phyloP scores from a whole-genome alignment of 2,113 vertebrate species.

The Spea multiplicata region DNA sequence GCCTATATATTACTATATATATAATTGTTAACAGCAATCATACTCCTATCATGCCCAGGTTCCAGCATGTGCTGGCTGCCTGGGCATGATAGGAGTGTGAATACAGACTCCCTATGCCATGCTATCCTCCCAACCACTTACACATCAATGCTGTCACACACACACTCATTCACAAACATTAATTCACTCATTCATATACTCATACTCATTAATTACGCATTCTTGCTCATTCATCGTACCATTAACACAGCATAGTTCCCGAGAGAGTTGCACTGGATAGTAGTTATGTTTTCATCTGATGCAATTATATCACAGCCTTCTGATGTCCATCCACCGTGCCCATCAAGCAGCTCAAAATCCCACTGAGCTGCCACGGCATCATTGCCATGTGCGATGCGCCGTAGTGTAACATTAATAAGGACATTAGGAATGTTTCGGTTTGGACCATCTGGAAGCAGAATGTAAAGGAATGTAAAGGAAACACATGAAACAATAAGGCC shows the following conservation, averaged over 20 bases:
- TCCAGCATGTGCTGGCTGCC: no score
- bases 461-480: background rate
- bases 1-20: no score
- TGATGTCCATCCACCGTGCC: slow-evolving; percentile 90
- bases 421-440: slow-evolving; percentile 61
- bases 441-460: slow-evolving; percentile 72
- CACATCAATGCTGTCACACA: no score
- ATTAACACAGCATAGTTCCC: slow-evolving; percentile 92
- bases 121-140: no score
- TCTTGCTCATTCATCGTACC: slow-evolving; percentile 63
- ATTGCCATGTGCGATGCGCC: slow-evolving; percentile 81
- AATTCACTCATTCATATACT: no score
- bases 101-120: no score
- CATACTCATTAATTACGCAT: no score
- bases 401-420: slow-evolving; percentile 83
- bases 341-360: slow-evolving; percentile 85
- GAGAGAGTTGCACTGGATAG: slow-evolving; percentile 86
- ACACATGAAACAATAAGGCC: no score
- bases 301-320: slow-evolving; percentile 84
- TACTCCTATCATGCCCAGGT: no score
- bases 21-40: no score
- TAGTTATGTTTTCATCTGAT: slow-evolving; percentile 88
- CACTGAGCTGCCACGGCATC: slow-evolving; percentile 86
- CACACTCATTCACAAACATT: no score
- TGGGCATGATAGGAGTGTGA: no score